Base-by-base conservation (phyloP, 2,113 vertebrate species). In the Sciurus niger region DNA sequence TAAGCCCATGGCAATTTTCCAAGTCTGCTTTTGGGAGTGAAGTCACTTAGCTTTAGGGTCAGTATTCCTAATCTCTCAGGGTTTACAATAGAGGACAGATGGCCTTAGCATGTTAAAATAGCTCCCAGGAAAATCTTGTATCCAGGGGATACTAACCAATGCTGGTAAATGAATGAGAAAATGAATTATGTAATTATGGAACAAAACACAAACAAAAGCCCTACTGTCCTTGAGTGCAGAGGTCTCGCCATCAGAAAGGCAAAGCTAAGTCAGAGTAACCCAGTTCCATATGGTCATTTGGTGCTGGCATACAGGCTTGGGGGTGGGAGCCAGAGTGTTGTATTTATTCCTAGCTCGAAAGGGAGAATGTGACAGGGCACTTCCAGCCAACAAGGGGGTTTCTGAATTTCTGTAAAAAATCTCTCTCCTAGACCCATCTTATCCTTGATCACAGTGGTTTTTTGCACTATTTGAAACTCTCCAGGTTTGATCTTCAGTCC, bases 61-160 rank as follows among this genome's bases (percentile, higher is more conserved):
- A 67, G 14, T 58, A 96, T 73, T 25, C 22, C 46, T 90, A 84
- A 77, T 88, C 30, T 84, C 24, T 89, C 11, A 70, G 83, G 72
- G 58, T 96, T 90, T 93, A 93, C 8, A 82, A 79, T 63, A 92
- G 55, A 94, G 73, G 88, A 72, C 48, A 72, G 72, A 88, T 90
- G 72, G 43, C 17, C 30, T 70, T 79, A 78, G 12, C 65, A 28
- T 83, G 46, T 65, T 96, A 58, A 95, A 93, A 43, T 18, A 94
- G 37, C 72, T 90, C 79, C 65, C 46, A 89, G 67, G 73, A 83
- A 95, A 96, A 73, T 92, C 74, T 8, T 25, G 8, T 83, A 68
- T 82, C 37, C 51, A 86, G 70, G 48, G 25, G n/a, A 74, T 68
- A 92, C 32, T 40, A 73, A 82, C n/a, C 46, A 68, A 67, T 34